A percentile compares a stretch with the other conserved stretches of the same genome.
Conservation (phyloP, 2,888 invertebrate genomes). For the Lithophane leautieri region DNA sequence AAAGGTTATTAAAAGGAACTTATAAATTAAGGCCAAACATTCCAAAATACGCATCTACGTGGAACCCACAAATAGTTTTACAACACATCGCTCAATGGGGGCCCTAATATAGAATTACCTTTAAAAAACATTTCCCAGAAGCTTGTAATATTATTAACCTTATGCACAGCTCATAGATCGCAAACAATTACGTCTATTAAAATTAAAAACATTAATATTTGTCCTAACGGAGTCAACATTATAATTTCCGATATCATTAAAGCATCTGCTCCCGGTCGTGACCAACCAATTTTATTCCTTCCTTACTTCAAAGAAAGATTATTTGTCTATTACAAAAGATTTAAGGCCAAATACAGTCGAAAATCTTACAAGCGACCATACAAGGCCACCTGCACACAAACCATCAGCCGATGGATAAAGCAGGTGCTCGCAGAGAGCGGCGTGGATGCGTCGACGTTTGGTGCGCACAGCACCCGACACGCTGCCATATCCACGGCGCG, state of each 20-base stretch:
- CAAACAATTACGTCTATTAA: background rate
- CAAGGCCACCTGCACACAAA: background rate
- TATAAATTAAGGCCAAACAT: too few species aligned
- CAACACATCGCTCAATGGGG: too few species aligned
- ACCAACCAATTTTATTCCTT: background rate
- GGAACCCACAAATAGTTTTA: too few species aligned
- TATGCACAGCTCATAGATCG: background rate
- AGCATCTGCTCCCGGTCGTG: background rate
- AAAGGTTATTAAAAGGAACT: too few species aligned
- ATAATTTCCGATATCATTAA: background rate
- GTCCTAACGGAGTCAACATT: background rate
- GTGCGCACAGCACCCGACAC: slow-evolving; percentile 7
- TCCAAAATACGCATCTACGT: too few species aligned
- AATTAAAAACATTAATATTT: background rate
- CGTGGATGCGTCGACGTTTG: background rate
- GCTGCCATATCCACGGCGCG: background rate
- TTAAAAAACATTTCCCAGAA: too few species aligned
- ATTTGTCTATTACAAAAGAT: slow-evolving; percentile 1
- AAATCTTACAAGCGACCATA: background rate
- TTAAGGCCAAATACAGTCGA: background rate
- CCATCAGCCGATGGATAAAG: background rate
- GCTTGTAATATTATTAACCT: too few species aligned
- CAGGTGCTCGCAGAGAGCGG: background rate
- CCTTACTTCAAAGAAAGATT: background rate
- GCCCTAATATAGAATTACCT: too few species aligned